Conservation (phyloP, 2,888 invertebrate genomes). For the Diadegma fenestrale region DNA sequence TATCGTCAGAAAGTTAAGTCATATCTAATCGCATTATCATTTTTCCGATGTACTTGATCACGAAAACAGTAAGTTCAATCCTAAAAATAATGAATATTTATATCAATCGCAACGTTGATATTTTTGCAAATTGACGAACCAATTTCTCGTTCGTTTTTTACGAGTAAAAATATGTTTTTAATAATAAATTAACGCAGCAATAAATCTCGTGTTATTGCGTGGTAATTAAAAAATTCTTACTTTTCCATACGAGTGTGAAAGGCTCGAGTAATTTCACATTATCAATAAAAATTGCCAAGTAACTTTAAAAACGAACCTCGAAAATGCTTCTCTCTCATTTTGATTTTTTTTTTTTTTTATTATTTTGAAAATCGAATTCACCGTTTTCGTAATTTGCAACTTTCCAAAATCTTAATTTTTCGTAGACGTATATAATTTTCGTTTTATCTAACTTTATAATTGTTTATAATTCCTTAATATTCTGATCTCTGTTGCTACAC, state of each 20-base stretch:
- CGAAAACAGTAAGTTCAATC: conserved; percentile 15
- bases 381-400: conserved; percentile 25
- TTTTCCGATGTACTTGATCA: conserved; percentile 2
- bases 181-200: neutral
- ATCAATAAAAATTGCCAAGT: neutral
- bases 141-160: neutral
- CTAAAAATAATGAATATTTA: conserved; percentile 1
- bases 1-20: conserved; percentile 39
- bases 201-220: neutral
- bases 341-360: conserved; percentile 11
- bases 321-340: neutral
- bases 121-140: conserved; percentile 1
- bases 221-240: conserved; percentile 1
- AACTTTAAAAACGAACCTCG: neutral
- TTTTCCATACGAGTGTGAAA: neutral
- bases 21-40: conserved; percentile 34
- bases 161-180: neutral
- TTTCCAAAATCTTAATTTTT: conserved; percentile 18
- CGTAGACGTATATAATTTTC: conserved; percentile 27
- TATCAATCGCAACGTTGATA: neutral
- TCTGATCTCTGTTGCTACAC: conserved; percentile 48
- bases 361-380: conserved; percentile 27
- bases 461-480: conserved; percentile 61
- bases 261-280: neutral
- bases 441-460: conserved; percentile 52